Evolutionary conservation across 1,140 invertebrate species (phyloP), one percentile per base, ranked within the genome.

Genomic region (Calycopis cecrops): DNA sequence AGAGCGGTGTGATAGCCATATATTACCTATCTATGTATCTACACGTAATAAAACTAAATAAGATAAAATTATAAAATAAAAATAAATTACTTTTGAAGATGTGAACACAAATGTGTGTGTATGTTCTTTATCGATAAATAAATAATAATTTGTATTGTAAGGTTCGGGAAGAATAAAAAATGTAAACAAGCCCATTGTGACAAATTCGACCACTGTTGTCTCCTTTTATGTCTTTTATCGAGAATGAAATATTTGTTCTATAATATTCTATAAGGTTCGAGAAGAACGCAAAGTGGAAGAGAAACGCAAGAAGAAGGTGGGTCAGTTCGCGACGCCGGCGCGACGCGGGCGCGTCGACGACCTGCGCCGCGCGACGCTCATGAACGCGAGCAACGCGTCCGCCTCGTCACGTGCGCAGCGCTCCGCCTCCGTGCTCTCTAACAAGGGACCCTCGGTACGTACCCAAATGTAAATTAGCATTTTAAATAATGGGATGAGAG

Each of bases 241-340:
- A n/a, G n/a, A 16, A 11, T 6, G 33, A 51, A 14, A 10, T 53
- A 6, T 35, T 35, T 6, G 9, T 6, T 35, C 34, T 35, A 40
- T 14, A 28, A 14, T 38, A 6, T 14, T 55, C 12, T 14, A 18
- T 52, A 11, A 86, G 82, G 78, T 86, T 0, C 77, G 83, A 0
- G 83, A 86, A 62, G 80, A 84, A 52, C 66, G 83, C 3, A 84
- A 84, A 57, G 60, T 59, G 8, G 79, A 84, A 52, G 78, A 84
- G 61, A 86, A 86, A 51, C 77, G 73, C 4, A 86, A 86, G 59
- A 85, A 83, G 62, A 84, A 85, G 48, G 67, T 63, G 4, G 77
- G 78, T 7, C 48, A 61, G 34, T 78, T 82, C 50, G 79, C 75
- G 28, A 84, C 83, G 0, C 79, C 80, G 21, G 67, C 57, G 0